These are phyloP conservation scores for Anagrus nilaparvatae DNA, from an alignment of 1,140 invertebrate species.

Conservation along the genomic window DNA sequence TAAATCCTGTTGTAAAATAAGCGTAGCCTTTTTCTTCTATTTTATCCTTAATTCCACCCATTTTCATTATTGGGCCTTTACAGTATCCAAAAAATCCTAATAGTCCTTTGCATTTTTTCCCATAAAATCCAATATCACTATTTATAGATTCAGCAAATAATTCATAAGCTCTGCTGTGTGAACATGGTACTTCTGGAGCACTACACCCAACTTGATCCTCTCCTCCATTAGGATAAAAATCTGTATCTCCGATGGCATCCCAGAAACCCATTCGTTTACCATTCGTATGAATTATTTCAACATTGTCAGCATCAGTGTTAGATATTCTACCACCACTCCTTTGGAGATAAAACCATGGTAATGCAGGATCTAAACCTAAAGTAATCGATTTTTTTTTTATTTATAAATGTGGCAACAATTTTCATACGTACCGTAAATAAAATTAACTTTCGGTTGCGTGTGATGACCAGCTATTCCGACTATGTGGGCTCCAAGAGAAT, in stretches of 20 bases:
- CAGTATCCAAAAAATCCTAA: slow-evolving; percentile 5
- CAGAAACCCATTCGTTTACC: slow-evolving; percentile 45
- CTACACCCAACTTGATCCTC: slow-evolving; percentile 53
- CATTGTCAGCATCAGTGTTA: slow-evolving; percentile 49
- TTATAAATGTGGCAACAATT: too few relatives aligned
- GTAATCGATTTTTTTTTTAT: too few relatives aligned
- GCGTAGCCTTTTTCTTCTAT: neutral
- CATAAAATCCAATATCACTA: slow-evolving; percentile 18
- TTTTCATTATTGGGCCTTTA: neutral
- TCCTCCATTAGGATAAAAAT: slow-evolving; percentile 69
- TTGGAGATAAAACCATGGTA: slow-evolving; percentile 41
- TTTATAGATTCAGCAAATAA: slow-evolving; percentile 30
- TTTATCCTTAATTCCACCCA: slow-evolving; percentile 3
- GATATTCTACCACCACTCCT: slow-evolving; percentile 50
- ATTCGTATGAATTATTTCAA: slow-evolving; percentile 60
- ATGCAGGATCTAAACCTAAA: slow-evolving; percentile 49
- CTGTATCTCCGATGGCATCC: slow-evolving; percentile 42
- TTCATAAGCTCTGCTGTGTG: slow-evolving; percentile 18
- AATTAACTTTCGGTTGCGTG: slow-evolving; percentile 20
- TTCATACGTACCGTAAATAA: too few relatives aligned
- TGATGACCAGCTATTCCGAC: slow-evolving; percentile 36
- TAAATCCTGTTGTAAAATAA: slow-evolving; percentile 6
- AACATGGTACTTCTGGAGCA: slow-evolving; percentile 9
- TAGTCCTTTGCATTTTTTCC: slow-evolving; percentile 1
- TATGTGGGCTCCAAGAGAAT: slow-evolving; percentile 44